Evolutionary conservation across 2,113 vertebrate genomes (phyloP).

Genomic region (Dasyurus viverrinus): DNA sequence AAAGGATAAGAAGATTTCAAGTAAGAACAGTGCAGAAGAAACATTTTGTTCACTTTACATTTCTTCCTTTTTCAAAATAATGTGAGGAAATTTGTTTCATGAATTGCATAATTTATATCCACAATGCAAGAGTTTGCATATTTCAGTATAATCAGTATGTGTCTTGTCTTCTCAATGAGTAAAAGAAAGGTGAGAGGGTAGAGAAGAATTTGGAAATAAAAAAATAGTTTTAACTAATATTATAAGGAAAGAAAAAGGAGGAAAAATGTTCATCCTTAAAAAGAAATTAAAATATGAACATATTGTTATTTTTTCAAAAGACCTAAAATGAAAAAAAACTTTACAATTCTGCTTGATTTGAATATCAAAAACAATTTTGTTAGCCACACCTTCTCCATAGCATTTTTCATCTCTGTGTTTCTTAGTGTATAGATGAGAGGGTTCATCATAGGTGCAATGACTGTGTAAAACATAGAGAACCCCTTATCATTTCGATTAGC

Average conservation of each 20-base stretch:
- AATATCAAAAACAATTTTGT: not conserved
- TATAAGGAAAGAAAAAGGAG: too few relatives aligned
- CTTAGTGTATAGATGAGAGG: conserved; percentile 66
- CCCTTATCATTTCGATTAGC: conserved; percentile 57
- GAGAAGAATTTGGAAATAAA: too few relatives aligned
- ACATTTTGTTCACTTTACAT: not conserved
- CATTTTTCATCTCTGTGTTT: conserved; percentile 55
- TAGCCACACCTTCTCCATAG: not conserved
- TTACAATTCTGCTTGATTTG: not conserved
- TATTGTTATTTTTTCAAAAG: too few relatives aligned
- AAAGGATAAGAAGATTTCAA: not conserved
- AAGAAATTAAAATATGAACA: too few relatives aligned
- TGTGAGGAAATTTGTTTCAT: not conserved
- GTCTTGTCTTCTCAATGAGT: not conserved
- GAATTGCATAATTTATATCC: not conserved
- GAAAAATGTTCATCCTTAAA: too few relatives aligned
- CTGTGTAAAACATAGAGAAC: conserved; percentile 66
- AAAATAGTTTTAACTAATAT: too few relatives aligned
- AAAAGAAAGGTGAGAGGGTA: too few relatives aligned
- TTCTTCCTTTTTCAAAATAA: not conserved
- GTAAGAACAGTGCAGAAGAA: not conserved
- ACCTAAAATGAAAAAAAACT: too few relatives aligned
- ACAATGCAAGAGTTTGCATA: not conserved
- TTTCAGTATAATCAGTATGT: not conserved
- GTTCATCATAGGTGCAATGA: conserved; percentile 59